phyloP scores from a whole-genome alignment of 2,888 invertebrate genomes.

The Sipha maydis region DNA sequence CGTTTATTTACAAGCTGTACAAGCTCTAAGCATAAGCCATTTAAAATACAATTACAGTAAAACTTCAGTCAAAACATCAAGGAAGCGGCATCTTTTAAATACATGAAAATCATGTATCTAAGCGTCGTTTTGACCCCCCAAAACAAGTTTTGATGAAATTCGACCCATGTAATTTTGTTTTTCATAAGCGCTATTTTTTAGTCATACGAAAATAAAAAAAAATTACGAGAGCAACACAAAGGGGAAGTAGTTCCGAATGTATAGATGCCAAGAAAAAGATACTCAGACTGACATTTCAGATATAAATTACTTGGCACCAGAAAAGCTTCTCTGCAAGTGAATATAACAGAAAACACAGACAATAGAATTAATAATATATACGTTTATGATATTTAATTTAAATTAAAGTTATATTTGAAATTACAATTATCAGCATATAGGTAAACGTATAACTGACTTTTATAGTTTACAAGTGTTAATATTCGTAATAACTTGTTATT shows the following conservation, averaged over 20 bases:
- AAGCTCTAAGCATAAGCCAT: neutral
- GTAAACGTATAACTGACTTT: neutral
- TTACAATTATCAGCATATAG: neutral
- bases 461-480: neutral
- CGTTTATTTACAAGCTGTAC: neutral
- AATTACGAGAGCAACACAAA: neutral
- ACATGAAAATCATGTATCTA: conserved; percentile 21
- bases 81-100: conserved; percentile 37
- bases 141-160: conserved; percentile 58
- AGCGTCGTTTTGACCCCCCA: conserved; percentile 24
- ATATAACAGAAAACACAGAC: neutral
- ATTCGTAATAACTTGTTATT: neutral
- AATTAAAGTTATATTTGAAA: neutral
- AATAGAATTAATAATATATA: conserved; percentile 6
- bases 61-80: conserved; percentile 43
- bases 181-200: neutral
- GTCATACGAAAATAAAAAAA: neutral
- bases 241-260: conserved; percentile 44
- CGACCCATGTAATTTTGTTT: conserved; percentile 35
- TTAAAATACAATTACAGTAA: conserved; percentile 19
- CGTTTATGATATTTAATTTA: neutral
- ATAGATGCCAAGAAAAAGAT: conserved; percentile 53
- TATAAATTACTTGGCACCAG: conserved; percentile 58
- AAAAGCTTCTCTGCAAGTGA: neutral
- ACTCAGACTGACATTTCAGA: conserved; percentile 43